phyloP scores from a whole-genome alignment of 2,797 vertebrate species.

The Lagorchestes hirsutus region DNA sequence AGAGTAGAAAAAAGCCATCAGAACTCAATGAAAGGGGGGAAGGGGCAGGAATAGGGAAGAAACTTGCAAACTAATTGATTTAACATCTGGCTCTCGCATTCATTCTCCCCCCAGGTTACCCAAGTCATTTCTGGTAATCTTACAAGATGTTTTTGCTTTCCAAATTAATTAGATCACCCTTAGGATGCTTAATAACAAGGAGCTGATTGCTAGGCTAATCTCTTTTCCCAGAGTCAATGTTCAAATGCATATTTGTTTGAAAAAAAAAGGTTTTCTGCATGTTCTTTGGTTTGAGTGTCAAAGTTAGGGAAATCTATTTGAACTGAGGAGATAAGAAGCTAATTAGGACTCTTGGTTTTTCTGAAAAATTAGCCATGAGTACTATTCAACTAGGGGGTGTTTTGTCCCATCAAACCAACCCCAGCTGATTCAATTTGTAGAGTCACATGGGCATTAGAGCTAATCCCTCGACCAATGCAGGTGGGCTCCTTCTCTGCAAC shows the following conservation, averaged over 20 bases:
- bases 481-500: background rate
- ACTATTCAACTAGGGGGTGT: background rate
- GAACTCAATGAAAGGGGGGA: background rate
- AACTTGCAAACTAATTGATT: background rate
- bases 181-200: constrained; percentile 42
- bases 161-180: constrained; percentile 15
- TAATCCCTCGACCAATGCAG: background rate
- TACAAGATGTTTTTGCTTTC: constrained; percentile 9
- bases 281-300: background rate
- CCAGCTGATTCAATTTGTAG: background rate
- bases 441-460: background rate
- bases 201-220: constrained; percentile 19
- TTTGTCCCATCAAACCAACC: background rate
- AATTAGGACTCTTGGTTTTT: background rate
- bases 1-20: background rate
- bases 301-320: background rate
- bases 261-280: background rate
- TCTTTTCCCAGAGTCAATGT: background rate
- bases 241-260: background rate
- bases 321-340: background rate
- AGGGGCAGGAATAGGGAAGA: background rate
- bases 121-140: background rate
- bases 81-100: background rate
- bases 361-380: background rate
- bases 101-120: background rate